Base-by-base conservation (phyloP, 2,797 vertebrate species). In the Momotus momota region DNA sequence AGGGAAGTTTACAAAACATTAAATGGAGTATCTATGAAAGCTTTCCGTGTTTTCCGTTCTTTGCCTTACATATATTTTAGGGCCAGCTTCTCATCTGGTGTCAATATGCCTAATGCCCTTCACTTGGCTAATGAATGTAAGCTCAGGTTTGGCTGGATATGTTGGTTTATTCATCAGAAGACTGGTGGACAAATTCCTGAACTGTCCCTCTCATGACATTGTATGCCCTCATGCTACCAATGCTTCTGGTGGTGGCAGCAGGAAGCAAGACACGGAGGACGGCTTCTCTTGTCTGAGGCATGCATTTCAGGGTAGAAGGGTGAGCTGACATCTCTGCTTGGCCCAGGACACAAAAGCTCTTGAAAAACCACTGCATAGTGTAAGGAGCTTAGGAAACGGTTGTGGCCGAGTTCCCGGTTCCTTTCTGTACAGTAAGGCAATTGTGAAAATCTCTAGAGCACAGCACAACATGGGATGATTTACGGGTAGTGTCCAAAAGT, bases 1-100 rank as follows among this genome's bases (percentile, higher is more conserved):
- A 90, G 64, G 57, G 64, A 95, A 90, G 74, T 90, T 96, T 95
- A 95, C 92, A 87, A 92, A 95, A 95, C 60, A 88, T 82, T 88
- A 88, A 87, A 69, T 6, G 8, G 57, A 94, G 27, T 72, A 95
- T 74, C 83, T 85, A 2, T 54, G 46, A 96, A 90, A 93, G 38
- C 4, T 77, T 90, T 67, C 55, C 0, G 0, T 64, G 46, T 81
- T 82, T 95, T 71, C 71, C 7, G 14, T 71, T 90, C 60, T 85
- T 90, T 80, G 23, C 45, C 23, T 85, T 66, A 81, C 1, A 3
- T 48, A 58, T 71, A 93, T 70, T 86, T 88, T 64, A 80, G 71
- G 71, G 52, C 41, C 6, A 10, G 57, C 77, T 71, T 77, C 69
- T 94, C 65, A 92, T 78, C 67, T 91, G 86, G 64, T 87, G 61